Percentiles rank a stretch among this genome's conserved stretches.
These are phyloP conservation scores for Archaeoteleia sp. DNA, from an alignment of 2,888 invertebrate genomes.

Conservation along the genomic window DNA sequence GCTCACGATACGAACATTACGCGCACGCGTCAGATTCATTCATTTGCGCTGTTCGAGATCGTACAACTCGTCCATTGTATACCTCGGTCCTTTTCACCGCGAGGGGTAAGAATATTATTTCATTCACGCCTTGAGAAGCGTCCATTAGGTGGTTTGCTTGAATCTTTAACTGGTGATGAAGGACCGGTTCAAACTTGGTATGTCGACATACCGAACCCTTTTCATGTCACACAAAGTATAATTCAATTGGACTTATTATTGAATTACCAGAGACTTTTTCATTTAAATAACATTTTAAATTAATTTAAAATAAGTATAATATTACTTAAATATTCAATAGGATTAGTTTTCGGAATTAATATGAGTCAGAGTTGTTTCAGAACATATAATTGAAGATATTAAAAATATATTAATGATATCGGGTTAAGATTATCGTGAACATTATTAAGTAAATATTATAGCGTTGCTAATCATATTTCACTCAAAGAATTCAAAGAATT, in stretches of 20 bases:
- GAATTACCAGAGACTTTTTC: constrained; percentile 15
- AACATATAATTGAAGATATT: no score
- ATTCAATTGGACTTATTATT: constrained; percentile 47
- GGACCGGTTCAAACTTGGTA: constrained; percentile 45
- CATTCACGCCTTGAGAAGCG: constrained; percentile 48
- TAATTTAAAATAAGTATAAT: no score
- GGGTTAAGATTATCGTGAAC: no score
- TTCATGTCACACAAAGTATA: constrained; percentile 27
- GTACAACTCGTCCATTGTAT: constrained; percentile 39
- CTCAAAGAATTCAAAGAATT: no score
- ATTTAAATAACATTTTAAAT: no score
- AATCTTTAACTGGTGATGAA: constrained; percentile 42
- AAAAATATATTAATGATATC: no score
- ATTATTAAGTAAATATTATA: no score
- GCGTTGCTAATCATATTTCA: no score
- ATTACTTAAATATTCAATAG: no score
- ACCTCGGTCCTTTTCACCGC: constrained; percentile 40
- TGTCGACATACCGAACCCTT: constrained; percentile 40
- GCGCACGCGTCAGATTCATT: constrained; percentile 48
- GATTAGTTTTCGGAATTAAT: no score
- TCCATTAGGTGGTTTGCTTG: constrained; percentile 38
- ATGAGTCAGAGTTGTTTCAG: no score
- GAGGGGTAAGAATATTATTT: constrained; percentile 51
- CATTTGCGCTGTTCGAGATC: constrained; percentile 25
- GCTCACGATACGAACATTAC: constrained; percentile 22